Base-by-base conservation (phyloP, 2,888 invertebrate species). In the Lepidocyrtinus sp. region DNA sequence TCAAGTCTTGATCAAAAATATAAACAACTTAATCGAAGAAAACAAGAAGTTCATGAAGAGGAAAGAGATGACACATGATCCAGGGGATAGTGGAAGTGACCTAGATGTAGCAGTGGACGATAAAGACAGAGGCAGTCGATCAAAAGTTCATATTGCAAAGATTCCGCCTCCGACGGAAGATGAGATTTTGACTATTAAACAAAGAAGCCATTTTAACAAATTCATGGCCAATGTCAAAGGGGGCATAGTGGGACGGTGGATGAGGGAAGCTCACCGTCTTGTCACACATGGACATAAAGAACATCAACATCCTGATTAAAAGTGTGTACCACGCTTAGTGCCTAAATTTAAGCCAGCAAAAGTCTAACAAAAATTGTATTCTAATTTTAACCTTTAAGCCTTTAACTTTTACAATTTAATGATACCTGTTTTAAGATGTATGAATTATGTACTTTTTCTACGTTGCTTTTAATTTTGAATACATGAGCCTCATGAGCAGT, bases 111-210 rank as follows among this genome's bases (percentile, higher is more conserved):
- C 17, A 3, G 36, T 5, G 17, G 36, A 1, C 1, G 17, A 2
- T 36, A 36, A 36, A 12, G 36, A 5, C 12, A 12, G 26, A 26
- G 26, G 64, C 25, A 17, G n/a, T 12, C 12, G 36, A 12, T n/a
- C n/a, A n/a, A n/a, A 21, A 62, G 62, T 62, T 2, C 3, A 19
- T 61, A 45, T n/a, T n/a, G 61, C 64, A 5, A 63, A 70, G n/a
- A 22, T 76, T 0, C 24, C 76, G 12, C 76, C 76, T 0, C 76
- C 76, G 9, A 76, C 76, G 15, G 76, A 76, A 59, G 76, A 76
- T 26, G 70, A 76, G n/a, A 70, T 71, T 12, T 0, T 64, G 17
- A 64, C 24, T 1, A 76, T 76, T 1, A 76, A 64, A 21, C 27
- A 55, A 12, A 0, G 76, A 3, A 64, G 27, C 22, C 55, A 70